Percentiles rank a stretch among this genome's conserved stretches.
phyloP scores from a whole-genome alignment of 2,888 invertebrate genomes.

The Leptopterna dolabrata region DNA sequence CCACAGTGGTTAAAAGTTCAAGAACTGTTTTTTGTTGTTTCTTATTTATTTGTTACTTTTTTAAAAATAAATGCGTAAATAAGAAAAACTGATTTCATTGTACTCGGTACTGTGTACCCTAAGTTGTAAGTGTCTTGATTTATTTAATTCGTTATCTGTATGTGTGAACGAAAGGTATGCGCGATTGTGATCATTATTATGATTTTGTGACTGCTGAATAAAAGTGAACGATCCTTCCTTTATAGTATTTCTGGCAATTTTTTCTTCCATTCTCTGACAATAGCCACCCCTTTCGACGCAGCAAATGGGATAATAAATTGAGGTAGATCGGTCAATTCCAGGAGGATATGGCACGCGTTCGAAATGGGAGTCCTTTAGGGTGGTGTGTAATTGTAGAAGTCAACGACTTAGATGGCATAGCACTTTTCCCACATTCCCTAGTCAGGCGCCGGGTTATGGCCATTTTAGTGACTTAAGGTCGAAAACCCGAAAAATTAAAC shows the following conservation, averaged over 20 bases:
- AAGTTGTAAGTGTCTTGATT: background rate
- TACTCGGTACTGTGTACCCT: slow-evolving; percentile 37
- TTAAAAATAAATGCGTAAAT: slow-evolving; percentile 14
- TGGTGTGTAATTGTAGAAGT: no score
- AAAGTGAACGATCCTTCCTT: background rate
- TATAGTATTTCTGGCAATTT: background rate
- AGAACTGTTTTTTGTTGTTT: slow-evolving; percentile 43
- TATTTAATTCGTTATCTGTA: background rate
- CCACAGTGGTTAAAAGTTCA: slow-evolving; percentile 34
- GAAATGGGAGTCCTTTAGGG: no score
- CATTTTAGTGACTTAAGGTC: no score
- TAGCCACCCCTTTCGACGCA: no score
- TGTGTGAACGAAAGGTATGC: background rate
- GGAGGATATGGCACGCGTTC: no score
- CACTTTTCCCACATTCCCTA: no score
- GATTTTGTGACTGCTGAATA: background rate
- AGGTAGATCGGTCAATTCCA: no score
- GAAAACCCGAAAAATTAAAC: no score
- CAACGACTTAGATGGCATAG: no score
- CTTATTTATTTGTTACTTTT: slow-evolving; percentile 49
- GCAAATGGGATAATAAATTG: no score
- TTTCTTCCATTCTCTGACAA: no score
- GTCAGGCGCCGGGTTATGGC: no score
- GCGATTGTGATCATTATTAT: background rate
- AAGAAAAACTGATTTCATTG: background rate